A percentile compares a stretch with the other conserved stretches of the same genome.
Evolutionary conservation across 2,113 vertebrate genomes (phyloP).

Genomic region (Macquaria australasica): DNA sequence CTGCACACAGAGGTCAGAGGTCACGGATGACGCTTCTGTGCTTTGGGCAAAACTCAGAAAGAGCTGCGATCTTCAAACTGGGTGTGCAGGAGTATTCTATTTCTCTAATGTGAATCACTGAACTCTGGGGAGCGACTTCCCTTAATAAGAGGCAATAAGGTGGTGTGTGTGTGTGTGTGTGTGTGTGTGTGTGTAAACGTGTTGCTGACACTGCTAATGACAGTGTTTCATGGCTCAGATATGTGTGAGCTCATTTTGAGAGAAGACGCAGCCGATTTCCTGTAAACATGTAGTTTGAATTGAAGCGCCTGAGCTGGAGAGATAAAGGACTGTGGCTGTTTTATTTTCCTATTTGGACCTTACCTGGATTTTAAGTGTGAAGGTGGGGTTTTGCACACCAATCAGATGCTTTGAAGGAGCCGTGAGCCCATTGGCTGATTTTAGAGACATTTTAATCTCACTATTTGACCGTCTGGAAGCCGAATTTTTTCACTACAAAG

Average conservation of each 20-base stretch:
- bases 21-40: background rate
- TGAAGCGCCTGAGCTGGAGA: slow-evolving; percentile 29
- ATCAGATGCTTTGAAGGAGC: slow-evolving; percentile 51
- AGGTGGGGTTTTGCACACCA: slow-evolving; percentile 57
- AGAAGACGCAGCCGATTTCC: slow-evolving; percentile 28
- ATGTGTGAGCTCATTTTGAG: slow-evolving; percentile 4
- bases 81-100: slow-evolving; percentile 57
- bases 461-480: slow-evolving; percentile 39
- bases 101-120: slow-evolving; percentile 54
- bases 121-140: slow-evolving; percentile 40
- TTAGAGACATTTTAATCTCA: slow-evolving; percentile 43
- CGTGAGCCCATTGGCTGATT: slow-evolving; percentile 13
- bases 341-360: slow-evolving; percentile 34
- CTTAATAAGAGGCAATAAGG: slow-evolving; percentile 62
- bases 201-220: slow-evolving; percentile 23
- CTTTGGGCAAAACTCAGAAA: background rate
- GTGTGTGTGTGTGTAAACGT: background rate
- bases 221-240: slow-evolving; percentile 13
- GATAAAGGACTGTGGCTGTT: slow-evolving; percentile 8
- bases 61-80: background rate
- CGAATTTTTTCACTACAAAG: slow-evolving; percentile 25
- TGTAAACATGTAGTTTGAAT: slow-evolving; percentile 11
- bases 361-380: slow-evolving; percentile 59
- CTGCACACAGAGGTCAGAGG: slow-evolving; percentile 52
- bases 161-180: slow-evolving; percentile 8